Percentiles rank a stretch among this genome's conserved stretches.
Conservation (phyloP, 2,113 vertebrate species). For the Bothrops jararaca region DNA sequence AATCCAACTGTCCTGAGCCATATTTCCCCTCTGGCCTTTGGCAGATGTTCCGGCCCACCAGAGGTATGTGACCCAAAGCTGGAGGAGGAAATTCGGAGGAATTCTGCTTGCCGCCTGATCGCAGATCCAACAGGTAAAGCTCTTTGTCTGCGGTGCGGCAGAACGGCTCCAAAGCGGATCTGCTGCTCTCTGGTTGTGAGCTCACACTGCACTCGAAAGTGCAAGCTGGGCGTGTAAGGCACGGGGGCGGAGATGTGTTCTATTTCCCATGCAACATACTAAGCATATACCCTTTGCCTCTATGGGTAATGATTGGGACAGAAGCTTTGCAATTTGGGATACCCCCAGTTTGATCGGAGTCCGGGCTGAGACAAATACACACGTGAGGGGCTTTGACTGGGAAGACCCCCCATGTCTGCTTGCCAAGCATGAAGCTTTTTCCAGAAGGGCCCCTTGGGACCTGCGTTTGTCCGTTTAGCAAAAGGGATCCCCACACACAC, state of each 20-base stretch:
- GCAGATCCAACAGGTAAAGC: constrained; percentile 68
- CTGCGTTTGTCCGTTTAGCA: no score
- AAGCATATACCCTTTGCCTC: background rate
- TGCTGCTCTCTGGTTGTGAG: background rate
- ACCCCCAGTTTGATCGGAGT: background rate
- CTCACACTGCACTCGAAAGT: background rate
- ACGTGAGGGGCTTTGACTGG: background rate
- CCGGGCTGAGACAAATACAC: background rate
- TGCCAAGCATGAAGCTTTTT: background rate
- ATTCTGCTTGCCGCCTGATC: constrained; percentile 77
- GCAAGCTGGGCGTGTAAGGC: background rate
- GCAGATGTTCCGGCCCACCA: constrained; percentile 56
- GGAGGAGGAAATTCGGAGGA: constrained; percentile 74
- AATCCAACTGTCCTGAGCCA: background rate
- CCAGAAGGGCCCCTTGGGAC: no score
- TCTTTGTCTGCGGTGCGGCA: background rate
- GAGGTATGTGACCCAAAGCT: constrained; percentile 66
- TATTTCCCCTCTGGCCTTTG: background rate
- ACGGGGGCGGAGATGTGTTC: background rate
- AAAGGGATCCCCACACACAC: no score
- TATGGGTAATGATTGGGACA: background rate
- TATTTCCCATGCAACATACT: background rate
- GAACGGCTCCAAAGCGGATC: background rate
- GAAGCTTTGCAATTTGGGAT: no score
- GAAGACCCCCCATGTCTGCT: background rate